These are phyloP conservation scores for Drosophila ercepeae DNA, from an alignment of 1,140 invertebrate genomes.

Conservation along the genomic window DNA sequence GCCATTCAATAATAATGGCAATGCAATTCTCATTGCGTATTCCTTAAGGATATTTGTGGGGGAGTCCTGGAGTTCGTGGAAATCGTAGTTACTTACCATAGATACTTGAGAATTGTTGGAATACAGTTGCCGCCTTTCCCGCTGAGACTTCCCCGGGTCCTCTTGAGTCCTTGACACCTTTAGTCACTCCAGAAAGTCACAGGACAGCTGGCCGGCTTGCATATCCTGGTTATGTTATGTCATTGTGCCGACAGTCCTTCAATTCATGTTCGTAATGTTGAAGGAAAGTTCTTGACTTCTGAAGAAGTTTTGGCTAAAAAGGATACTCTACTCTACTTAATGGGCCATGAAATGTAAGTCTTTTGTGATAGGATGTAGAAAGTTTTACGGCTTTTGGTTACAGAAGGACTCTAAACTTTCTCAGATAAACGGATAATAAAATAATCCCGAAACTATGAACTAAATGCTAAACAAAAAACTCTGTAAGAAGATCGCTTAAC, in stretches of 20 bases:
- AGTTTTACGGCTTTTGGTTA: too few species aligned
- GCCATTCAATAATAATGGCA: slow-evolving; percentile 45
- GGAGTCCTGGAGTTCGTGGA: slow-evolving; percentile 36
- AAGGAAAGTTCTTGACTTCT: slow-evolving; percentile 11
- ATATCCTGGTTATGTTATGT: slow-evolving; percentile 32
- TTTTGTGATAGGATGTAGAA: too few species aligned
- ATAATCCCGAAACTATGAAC: neutral
- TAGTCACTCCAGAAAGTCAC: slow-evolving; percentile 14
- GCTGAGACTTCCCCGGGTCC: slow-evolving; percentile 13
- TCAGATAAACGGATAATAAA: too few species aligned
- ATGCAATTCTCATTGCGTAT: slow-evolving; percentile 43
- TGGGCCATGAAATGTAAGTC: slow-evolving; percentile 5
- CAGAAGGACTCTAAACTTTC: neutral
- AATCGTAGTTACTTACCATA: slow-evolving; percentile 14
- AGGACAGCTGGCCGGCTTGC: slow-evolving; percentile 27
- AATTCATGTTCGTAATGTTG: neutral
- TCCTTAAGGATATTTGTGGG: slow-evolving; percentile 35
- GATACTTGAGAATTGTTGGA: slow-evolving; percentile 21
- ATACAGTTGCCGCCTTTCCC: slow-evolving; percentile 20
- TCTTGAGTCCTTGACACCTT: slow-evolving; percentile 18
- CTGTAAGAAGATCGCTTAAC: neutral
- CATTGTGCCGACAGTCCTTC: slow-evolving; percentile 20
- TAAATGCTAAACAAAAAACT: neutral
- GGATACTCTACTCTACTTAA: slow-evolving; percentile 11
- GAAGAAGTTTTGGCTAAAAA: neutral